Evolutionary conservation across 2,797 vertebrate species (phyloP).

Genomic region (Sebastiscus tertius): DNA sequence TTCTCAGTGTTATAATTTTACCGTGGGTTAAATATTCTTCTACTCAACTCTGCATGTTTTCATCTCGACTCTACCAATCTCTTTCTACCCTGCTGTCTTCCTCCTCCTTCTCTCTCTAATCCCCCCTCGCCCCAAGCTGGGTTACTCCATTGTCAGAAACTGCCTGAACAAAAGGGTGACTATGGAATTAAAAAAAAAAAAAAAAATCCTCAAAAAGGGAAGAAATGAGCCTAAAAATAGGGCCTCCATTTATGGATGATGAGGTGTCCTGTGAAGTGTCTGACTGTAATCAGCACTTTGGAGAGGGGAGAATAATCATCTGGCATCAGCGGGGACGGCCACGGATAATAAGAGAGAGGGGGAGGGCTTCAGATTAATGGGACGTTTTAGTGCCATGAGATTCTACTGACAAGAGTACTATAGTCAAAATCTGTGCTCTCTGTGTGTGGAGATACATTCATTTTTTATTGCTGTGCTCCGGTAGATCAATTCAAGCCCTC

Average conservation of each 20-base stretch:
- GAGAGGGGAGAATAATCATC: conserved; percentile 50
- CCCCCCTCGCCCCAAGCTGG: conserved; percentile 3
- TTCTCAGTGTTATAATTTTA: neutral
- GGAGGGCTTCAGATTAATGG: conserved; percentile 27
- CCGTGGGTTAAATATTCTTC: neutral
- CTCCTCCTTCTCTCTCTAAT: conserved; percentile 13
- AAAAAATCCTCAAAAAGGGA: neutral
- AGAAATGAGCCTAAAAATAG: conserved; percentile 50
- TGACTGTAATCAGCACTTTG: conserved; percentile 62
- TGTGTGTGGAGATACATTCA: conserved; percentile 4
- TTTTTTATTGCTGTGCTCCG: neutral
- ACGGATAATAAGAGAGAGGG: conserved; percentile 21
- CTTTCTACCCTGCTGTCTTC: neutral
- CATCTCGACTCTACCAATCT: neutral
- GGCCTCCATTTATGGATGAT: conserved; percentile 45
- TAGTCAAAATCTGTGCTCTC: neutral
- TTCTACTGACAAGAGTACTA: conserved; percentile 19
- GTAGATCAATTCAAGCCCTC: neutral
- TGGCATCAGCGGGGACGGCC: conserved; percentile 17
- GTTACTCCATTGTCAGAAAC: conserved; percentile 24
- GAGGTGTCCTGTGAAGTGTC: conserved; percentile 56
- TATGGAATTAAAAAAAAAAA: neutral
- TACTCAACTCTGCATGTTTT: conserved; percentile 12
- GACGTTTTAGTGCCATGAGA: conserved; percentile 27
- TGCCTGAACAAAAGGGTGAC: conserved; percentile 21